Percentiles rank a stretch among this genome's conserved stretches.
These are phyloP conservation scores for Marcusenius ussheri DNA, from an alignment of 2,113 vertebrate genomes.

Conservation along the genomic window DNA sequence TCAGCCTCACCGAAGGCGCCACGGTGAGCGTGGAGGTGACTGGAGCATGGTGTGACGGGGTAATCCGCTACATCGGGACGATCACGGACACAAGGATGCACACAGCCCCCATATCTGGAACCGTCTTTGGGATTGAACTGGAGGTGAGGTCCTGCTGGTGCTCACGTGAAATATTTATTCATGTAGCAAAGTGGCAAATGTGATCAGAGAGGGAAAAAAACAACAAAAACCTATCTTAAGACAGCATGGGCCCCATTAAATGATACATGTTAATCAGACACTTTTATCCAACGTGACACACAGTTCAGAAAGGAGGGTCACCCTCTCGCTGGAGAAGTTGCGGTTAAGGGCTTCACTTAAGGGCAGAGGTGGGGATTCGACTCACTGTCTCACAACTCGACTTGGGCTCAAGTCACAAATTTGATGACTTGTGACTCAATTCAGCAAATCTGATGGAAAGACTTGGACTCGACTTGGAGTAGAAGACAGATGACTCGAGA, in stretches of 20 bases:
- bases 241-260: background rate
- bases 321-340: no score
- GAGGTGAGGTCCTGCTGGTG: conserved; percentile 54
- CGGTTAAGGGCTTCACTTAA: no score
- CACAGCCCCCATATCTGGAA: conserved; percentile 22
- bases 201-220: background rate
- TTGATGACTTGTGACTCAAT: no score
- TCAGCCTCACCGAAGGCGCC: conserved; percentile 14
- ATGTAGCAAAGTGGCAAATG: background rate
- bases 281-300: background rate
- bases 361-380: no score
- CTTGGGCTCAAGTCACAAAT: no score
- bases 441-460: background rate
- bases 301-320: no score
- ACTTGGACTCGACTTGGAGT: background rate
- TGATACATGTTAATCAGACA: background rate
- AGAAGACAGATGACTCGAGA: background rate
- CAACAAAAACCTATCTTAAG: background rate
- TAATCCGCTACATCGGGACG: conserved; percentile 60
- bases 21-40: conserved; percentile 50
- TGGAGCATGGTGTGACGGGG: conserved; percentile 41
- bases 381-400: no score
- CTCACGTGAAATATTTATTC: background rate
- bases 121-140: conserved; percentile 68
- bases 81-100: fast-evolving